These are phyloP conservation scores for Pardosa pseudoannulata DNA, from an alignment of 2,888 invertebrate species.

Conservation along the genomic window DNA sequence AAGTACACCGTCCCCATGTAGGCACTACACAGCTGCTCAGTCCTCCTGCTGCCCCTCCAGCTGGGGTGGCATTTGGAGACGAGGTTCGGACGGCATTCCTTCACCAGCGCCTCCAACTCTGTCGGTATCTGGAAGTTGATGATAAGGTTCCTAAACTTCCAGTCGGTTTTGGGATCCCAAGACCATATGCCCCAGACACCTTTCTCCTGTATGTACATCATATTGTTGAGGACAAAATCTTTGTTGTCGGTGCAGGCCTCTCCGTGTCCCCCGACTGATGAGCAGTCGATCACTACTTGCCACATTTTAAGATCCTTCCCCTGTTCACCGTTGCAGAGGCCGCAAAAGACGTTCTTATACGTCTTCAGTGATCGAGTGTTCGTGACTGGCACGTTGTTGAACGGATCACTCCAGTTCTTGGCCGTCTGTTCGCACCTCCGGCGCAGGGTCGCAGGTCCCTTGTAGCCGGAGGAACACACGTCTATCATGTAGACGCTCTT, in stretches of 20 bases:
- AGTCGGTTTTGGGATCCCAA: conserved; percentile 34
- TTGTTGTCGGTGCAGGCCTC: conserved; percentile 40
- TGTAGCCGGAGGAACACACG: conserved; percentile 19
- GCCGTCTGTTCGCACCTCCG: conserved; percentile 39
- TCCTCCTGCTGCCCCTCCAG: conserved; percentile 77
- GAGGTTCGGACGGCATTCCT: conserved; percentile 38
- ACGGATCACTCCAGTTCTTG: conserved; percentile 57
- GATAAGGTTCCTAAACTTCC: conserved; percentile 48
- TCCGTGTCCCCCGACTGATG: conserved; percentile 20
- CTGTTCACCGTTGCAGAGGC: conserved; percentile 47
- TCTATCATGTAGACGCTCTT: conserved; percentile 48
- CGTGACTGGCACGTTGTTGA: conserved; percentile 51
- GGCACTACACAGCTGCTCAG: conserved; percentile 77
- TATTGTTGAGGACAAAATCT: conserved; percentile 58
- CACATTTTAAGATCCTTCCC: conserved; percentile 38
- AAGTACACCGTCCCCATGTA: conserved; percentile 79
- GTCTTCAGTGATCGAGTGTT: conserved; percentile 31
- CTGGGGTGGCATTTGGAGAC: conserved; percentile 77
- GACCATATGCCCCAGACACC: conserved; percentile 62
- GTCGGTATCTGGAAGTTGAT: conserved; percentile 34
- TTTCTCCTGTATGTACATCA: conserved; percentile 62
- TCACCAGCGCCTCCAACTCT: conserved; percentile 8
- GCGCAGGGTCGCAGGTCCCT: conserved; percentile 14
- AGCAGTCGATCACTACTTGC: conserved; percentile 60
- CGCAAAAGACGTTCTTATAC: conserved; percentile 58